A percentile compares a stretch with the other conserved stretches of the same genome.
Conservation (phyloP, 2,113 vertebrate genomes). For the Pterophyllum scalare region DNA sequence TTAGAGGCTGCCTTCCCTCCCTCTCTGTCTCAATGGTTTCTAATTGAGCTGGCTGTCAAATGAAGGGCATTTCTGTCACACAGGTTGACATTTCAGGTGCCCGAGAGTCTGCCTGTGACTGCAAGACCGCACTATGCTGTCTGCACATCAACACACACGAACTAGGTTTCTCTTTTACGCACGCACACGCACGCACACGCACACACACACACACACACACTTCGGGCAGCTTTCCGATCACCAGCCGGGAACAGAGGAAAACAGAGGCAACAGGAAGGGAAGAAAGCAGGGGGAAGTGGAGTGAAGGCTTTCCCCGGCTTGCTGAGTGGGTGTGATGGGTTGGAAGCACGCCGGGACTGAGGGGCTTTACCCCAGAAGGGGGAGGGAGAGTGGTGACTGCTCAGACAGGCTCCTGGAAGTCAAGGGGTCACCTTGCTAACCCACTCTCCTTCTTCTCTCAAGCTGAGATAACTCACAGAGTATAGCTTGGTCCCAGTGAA, state of each 20-base stretch:
- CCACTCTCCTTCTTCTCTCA: conserved; percentile 63
- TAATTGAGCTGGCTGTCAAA: conserved; percentile 83
- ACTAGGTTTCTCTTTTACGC: neutral
- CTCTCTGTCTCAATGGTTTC: conserved; percentile 72
- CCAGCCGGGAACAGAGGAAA: conserved; percentile 38
- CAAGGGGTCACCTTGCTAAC: conserved; percentile 58
- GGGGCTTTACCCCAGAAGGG: conserved; percentile 43
- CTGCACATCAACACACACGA: conserved; percentile 21
- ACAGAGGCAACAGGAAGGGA: conserved; percentile 2
- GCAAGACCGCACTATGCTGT: conserved; percentile 47
- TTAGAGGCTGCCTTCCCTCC: conserved; percentile 69
- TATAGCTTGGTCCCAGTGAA: conserved; percentile 59
- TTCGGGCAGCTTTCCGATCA: conserved; percentile 42
- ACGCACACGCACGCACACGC: neutral
- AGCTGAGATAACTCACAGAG: conserved; percentile 69
- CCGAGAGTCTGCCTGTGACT: conserved; percentile 80
- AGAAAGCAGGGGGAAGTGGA: conserved; percentile 8
- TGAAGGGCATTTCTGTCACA: conserved; percentile 82
- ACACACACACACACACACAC: neutral
- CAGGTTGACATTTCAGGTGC: conserved; percentile 86
- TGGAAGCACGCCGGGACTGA: conserved; percentile 55
- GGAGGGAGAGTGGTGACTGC: conserved; percentile 1
- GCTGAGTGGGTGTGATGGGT: conserved; percentile 55
- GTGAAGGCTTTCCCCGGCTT: conserved; percentile 32
- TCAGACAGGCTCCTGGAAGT: conserved; percentile 67